Evolutionary conservation across 1,140 invertebrate species (phyloP).

Genomic region (Akabosia matsudoensis): DNA sequence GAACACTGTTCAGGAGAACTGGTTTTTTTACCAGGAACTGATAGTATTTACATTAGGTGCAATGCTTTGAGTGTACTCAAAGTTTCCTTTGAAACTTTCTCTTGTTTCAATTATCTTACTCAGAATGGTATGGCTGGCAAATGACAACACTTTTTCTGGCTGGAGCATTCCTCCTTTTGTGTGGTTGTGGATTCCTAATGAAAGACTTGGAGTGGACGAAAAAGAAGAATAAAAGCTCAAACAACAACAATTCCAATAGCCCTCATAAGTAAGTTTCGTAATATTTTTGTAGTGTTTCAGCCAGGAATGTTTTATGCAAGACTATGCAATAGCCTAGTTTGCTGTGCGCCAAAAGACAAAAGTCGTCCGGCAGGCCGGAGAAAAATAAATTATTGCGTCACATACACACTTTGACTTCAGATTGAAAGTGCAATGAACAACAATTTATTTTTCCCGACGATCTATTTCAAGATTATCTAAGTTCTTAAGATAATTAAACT

Average conservation of each 20-base stretch:
- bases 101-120: neutral
- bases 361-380: no score
- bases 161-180: slow-evolving; percentile 80
- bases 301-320: neutral
- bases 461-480: no score
- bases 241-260: slow-evolving; percentile 17
- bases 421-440: no score
- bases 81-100: no score
- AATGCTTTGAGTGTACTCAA: no score
- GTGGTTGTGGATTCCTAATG: slow-evolving; percentile 81
- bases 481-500: no score
- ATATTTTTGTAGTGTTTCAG: neutral
- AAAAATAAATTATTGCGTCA: no score
- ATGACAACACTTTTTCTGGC: slow-evolving; percentile 79
- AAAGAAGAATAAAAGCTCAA: slow-evolving; percentile 39
- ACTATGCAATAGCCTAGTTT: no score
- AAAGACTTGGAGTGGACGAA: slow-evolving; percentile 63
- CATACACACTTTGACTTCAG: no score
- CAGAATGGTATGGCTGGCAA: slow-evolving; percentile 75
- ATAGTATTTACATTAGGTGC: neutral
- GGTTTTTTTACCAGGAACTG: neutral
- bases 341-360: no score
- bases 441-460: no score
- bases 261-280: neutral
- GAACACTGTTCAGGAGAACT: neutral